Conservation (phyloP, 2,113 vertebrate genomes). For the Dicrurus megarhynchus region DNA sequence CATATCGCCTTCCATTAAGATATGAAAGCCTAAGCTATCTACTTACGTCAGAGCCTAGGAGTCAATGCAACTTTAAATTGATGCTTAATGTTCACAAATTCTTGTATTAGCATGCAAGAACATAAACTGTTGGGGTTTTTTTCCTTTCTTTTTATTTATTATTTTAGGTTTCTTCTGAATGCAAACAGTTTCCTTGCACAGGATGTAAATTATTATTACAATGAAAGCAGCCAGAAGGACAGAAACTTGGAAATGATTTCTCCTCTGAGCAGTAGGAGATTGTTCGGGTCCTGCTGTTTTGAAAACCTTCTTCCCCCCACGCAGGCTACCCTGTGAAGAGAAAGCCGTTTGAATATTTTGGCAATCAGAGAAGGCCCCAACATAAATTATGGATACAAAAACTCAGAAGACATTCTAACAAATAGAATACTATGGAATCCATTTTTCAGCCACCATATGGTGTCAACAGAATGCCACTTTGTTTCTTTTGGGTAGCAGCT, state of each 20-base stretch:
- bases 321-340: constrained; percentile 72
- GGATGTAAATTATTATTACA: constrained; percentile 78
- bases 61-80: constrained; percentile 54
- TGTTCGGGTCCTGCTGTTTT: constrained; percentile 78
- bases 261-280: constrained; percentile 74
- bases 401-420: constrained; percentile 75
- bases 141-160: background rate
- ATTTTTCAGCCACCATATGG: constrained; percentile 78
- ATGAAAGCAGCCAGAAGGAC: constrained; percentile 78
- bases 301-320: constrained; percentile 71
- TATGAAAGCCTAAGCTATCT: constrained; percentile 41
- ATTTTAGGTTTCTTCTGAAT: constrained; percentile 49
- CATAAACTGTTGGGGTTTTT: constrained; percentile 19
- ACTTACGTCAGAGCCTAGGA: background rate
- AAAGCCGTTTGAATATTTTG: constrained; percentile 78
- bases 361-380: constrained; percentile 70
- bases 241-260: constrained; percentile 77
- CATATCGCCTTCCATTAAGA: constrained; percentile 2
- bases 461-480: constrained; percentile 79
- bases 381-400: constrained; percentile 78
- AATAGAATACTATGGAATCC: constrained; percentile 72
- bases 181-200: constrained; percentile 66
- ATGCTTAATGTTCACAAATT: constrained; percentile 65
- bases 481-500: constrained; percentile 72
- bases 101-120: constrained; percentile 66